A percentile compares a stretch with the other conserved stretches of the same genome.
These are phyloP conservation scores for Anadara kagoshimensis DNA, from an alignment of 1,140 invertebrate genomes.

Conservation along the genomic window DNA sequence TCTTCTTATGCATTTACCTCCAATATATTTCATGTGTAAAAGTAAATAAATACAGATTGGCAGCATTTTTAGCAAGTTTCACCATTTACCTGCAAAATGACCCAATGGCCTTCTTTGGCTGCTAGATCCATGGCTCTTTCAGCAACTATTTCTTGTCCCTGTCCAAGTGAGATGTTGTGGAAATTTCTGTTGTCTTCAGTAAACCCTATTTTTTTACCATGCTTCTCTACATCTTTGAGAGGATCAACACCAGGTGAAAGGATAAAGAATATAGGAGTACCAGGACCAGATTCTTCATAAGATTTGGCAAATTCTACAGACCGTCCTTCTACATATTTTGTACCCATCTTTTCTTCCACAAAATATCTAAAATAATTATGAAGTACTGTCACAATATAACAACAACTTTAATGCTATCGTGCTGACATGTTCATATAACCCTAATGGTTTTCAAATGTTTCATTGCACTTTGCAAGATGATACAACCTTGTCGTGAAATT, in stretches of 20 bases:
- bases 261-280: constrained; percentile 96
- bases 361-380: constrained; percentile 83
- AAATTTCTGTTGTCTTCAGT: constrained; percentile 90
- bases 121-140: constrained; percentile 93
- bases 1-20: too few relatives aligned
- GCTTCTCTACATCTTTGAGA: constrained; percentile 93
- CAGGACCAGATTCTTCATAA: constrained; percentile 93
- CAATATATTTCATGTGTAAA: too few relatives aligned
- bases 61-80: too few relatives aligned
- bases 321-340: constrained; percentile 90
- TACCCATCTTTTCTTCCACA: constrained; percentile 94
- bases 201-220: constrained; percentile 90
- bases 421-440: too few relatives aligned
- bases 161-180: constrained; percentile 96
- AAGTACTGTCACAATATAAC: background rate
- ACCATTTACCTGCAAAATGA: constrained; percentile 88
- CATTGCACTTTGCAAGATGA: too few relatives aligned
- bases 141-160: constrained; percentile 96
- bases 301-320: constrained; percentile 95
- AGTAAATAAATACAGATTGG: too few relatives aligned
- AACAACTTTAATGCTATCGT: too few relatives aligned
- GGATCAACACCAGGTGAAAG: constrained; percentile 97
- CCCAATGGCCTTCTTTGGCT: constrained; percentile 93
- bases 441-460: too few relatives aligned
- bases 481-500: too few relatives aligned